Conservation (phyloP, 2,113 vertebrate genomes). For the Beaufortia kweichowensis region DNA sequence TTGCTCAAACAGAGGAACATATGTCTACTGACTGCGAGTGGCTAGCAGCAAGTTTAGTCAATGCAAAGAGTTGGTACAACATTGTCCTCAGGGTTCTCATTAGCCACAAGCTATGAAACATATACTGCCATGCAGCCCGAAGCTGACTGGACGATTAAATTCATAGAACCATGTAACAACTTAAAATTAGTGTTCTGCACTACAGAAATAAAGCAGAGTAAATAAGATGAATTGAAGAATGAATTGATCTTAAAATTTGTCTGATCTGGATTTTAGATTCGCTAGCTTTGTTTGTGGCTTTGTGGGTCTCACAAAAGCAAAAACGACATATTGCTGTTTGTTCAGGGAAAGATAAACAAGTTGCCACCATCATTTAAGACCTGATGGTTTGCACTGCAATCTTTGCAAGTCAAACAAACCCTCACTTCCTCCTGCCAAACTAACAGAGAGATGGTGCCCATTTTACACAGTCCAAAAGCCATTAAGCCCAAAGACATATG, state of each 20-base stretch:
- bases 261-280: neutral
- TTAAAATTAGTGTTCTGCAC: conserved; percentile 1
- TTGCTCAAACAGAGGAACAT: neutral
- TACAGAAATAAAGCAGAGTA: neutral
- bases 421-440: neutral
- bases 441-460: neutral
- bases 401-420: neutral
- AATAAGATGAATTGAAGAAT: no score
- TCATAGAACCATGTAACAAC: conserved; percentile 12
- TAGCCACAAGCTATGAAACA: neutral
- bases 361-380: neutral
- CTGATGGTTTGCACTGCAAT: neutral
- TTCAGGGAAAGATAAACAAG: conserved; percentile 28
- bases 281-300: neutral
- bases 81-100: conserved; percentile 22
- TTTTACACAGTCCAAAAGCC: neutral
- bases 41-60: neutral
- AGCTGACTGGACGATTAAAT: conserved; percentile 5
- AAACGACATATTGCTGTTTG: neutral
- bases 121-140: neutral
- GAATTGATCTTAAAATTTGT: no score
- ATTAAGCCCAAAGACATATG: neutral
- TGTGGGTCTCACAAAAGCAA: neutral
- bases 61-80: neutral
- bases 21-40: conserved; percentile 1